Percentiles rank a stretch among this genome's conserved stretches.
Conservation (phyloP, 2,113 vertebrate genomes). For the Turnix velox region DNA sequence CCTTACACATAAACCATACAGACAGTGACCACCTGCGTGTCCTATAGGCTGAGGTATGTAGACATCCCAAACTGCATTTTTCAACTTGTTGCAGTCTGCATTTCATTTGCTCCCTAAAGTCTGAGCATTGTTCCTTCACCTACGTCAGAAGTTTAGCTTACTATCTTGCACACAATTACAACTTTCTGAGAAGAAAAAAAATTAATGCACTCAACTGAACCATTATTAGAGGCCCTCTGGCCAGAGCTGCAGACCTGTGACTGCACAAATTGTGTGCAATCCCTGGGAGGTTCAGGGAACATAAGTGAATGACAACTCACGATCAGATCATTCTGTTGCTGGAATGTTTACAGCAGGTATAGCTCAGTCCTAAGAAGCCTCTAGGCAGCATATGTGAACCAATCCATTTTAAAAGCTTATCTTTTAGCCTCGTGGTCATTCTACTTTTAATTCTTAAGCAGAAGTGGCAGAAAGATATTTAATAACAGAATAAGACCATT, state of each 20-base stretch:
- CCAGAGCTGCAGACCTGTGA: not conserved
- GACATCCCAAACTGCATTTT: not conserved
- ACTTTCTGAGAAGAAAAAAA: too few relatives aligned
- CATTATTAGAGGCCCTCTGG: not conserved
- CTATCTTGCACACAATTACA: not conserved
- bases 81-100: not conserved
- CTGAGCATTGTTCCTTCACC: not conserved
- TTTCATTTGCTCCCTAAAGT: not conserved
- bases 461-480: not conserved
- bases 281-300: not conserved
- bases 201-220: not conserved
- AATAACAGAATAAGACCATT: not conserved
- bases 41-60: not conserved
- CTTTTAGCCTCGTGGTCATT: not conserved
- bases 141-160: not conserved
- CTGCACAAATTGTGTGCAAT: not conserved
- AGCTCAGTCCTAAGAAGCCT: not conserved
- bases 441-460: not conserved
- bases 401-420: not conserved
- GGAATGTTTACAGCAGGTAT: not conserved
- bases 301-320: not conserved
- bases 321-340: not conserved
- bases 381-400: not conserved
- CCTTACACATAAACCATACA: not conserved
- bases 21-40: not conserved